These are phyloP conservation scores for Drosophila cyrtoloma DNA, from an alignment of 2,888 invertebrate genomes.

Conservation along the genomic window DNA sequence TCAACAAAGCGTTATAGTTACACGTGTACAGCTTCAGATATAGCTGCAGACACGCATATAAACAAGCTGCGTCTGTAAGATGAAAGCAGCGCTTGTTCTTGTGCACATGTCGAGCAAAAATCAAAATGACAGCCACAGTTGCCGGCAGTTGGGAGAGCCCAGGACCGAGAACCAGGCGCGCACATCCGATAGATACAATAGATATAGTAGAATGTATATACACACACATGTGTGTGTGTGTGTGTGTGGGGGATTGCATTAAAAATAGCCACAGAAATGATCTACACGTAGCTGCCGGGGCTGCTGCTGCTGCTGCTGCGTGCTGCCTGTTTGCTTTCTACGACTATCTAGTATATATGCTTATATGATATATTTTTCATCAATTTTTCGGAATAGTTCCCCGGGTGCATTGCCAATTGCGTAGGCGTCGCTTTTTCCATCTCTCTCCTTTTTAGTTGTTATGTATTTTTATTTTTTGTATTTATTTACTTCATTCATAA, in stretches of 20 bases:
- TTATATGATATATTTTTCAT: slow-evolving; percentile 60
- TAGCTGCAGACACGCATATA: slow-evolving; percentile 28
- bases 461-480: slow-evolving; percentile 10
- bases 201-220: slow-evolving; percentile 1
- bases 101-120: slow-evolving; percentile 69
- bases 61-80: slow-evolving; percentile 44
- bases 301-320: slow-evolving; percentile 14
- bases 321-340: slow-evolving; percentile 15
- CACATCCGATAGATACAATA: slow-evolving; percentile 58
- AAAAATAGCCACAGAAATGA: slow-evolving; percentile 71
- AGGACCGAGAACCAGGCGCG: slow-evolving; percentile 35
- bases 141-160: slow-evolving; percentile 15
- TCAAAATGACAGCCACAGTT: slow-evolving; percentile 68
- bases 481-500: slow-evolving; percentile 64
- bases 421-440: slow-evolving; percentile 51
- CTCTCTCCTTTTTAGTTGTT: not conserved
- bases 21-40: slow-evolving; percentile 56
- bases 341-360: slow-evolving; percentile 18
- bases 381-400: slow-evolving; percentile 51
- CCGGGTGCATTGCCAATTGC: slow-evolving; percentile 38
- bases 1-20: slow-evolving; percentile 74
- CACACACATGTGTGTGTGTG: slow-evolving; percentile 1
- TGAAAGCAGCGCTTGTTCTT: slow-evolving; percentile 60
- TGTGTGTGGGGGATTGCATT: slow-evolving; percentile 48
- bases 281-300: slow-evolving; percentile 62